Conservation (phyloP, 2,113 vertebrate genomes). For the Pachyramphus minor region DNA sequence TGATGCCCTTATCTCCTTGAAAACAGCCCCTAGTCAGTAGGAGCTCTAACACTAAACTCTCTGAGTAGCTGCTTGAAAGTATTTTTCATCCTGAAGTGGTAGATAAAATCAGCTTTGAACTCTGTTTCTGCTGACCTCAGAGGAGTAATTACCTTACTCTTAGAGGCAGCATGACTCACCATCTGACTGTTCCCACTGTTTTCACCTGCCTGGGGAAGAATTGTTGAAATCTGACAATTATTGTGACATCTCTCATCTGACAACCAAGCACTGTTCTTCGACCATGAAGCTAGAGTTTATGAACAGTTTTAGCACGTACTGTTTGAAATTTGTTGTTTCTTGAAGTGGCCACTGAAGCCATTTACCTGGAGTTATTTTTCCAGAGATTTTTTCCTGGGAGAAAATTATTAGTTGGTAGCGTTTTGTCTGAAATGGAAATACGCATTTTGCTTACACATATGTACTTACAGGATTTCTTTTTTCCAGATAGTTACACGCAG, state of each 20-base stretch:
- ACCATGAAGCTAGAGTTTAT: background rate
- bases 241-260: background rate
- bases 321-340: background rate
- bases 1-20: constrained; percentile 12
- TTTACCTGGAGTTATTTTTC: background rate
- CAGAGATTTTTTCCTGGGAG: background rate
- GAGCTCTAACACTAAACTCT: background rate
- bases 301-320: background rate
- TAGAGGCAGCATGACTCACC: background rate
- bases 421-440: background rate
- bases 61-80: background rate
- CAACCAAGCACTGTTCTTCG: background rate
- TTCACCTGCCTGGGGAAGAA: background rate
- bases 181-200: background rate
- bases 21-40: background rate
- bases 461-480: background rate
- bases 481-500: background rate
- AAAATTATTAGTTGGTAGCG: background rate
- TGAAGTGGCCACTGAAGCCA: background rate
- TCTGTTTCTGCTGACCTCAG: constrained; percentile 27
- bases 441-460: background rate
- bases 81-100: background rate
- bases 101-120: constrained; percentile 29
- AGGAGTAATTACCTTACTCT: background rate
- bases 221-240: background rate